These are phyloP conservation scores for Tiphia femorata DNA, from an alignment of 2,888 invertebrate genomes.

Conservation along the genomic window DNA sequence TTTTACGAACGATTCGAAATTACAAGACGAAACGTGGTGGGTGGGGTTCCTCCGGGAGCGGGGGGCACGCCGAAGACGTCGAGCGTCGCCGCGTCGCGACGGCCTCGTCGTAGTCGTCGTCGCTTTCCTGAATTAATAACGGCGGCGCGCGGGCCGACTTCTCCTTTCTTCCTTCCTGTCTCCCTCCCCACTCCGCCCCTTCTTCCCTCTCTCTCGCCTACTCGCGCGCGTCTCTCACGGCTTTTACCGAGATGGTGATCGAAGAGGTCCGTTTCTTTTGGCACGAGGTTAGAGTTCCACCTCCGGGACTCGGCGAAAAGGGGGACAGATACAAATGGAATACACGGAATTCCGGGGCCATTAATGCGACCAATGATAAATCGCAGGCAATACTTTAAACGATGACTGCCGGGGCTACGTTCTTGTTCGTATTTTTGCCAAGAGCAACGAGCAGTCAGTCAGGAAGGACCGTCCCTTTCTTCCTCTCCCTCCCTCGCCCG, in stretches of 20 bases:
- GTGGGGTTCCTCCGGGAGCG: too few species aligned
- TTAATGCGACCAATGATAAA: constrained; percentile 63
- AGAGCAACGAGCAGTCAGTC: constrained; percentile 49
- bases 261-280: constrained; percentile 50
- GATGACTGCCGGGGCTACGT: constrained; percentile 58
- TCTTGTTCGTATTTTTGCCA: constrained; percentile 56
- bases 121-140: constrained; percentile 11
- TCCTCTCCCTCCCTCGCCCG: neutral
- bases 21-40: too few species aligned
- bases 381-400: constrained; percentile 62
- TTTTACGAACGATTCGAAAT: too few species aligned
- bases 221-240: constrained; percentile 16
- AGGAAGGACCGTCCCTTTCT: constrained; percentile 30
- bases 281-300: constrained; percentile 47
- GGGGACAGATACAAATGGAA: constrained; percentile 64
- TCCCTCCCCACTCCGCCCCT: neutral
- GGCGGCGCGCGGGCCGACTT: neutral
- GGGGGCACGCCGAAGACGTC: neutral
- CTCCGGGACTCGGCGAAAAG: constrained; percentile 34
- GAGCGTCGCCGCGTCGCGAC: neutral
- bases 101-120: neutral
- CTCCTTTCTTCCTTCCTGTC: too few species aligned
- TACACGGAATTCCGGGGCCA: constrained; percentile 61
- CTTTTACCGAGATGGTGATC: constrained; percentile 45
- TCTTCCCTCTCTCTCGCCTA: constrained; percentile 5